phyloP scores from a whole-genome alignment of 2,113 vertebrate genomes.

The Hippocampus abdominalis region DNA sequence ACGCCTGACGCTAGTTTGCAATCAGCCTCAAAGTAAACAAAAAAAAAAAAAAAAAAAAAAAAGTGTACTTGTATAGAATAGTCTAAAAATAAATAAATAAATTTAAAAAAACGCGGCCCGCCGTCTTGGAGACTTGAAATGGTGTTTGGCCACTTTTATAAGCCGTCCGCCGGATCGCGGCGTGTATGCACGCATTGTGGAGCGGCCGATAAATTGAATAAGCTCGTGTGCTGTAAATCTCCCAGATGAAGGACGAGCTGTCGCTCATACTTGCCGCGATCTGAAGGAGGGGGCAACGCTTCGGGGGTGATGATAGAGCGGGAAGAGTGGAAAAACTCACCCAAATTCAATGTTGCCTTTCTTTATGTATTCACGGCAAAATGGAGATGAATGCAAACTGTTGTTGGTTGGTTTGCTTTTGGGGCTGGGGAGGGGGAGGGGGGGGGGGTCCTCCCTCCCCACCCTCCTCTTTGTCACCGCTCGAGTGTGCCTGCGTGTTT shows the following conservation, averaged over 20 bases:
- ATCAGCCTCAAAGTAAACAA: constrained; percentile 68
- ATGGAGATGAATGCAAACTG: constrained; percentile 1
- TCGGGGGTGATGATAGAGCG: constrained; percentile 30
- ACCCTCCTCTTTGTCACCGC: background rate
- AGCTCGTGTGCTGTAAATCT: constrained; percentile 65
- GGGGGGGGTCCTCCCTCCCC: too few species aligned
- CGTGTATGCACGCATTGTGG: constrained; percentile 48
- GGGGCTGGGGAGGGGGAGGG: background rate
- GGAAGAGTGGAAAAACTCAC: constrained; percentile 27
- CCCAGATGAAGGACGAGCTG: constrained; percentile 65
- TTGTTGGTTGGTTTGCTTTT: background rate
- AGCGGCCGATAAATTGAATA: constrained; percentile 63
- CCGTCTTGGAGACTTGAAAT: constrained; percentile 39
- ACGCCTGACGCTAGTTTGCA: constrained; percentile 67
- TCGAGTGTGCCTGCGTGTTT: background rate
- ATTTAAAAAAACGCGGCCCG: constrained; percentile 6
- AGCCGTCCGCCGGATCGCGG: constrained; percentile 20
- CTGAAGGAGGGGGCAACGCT: constrained; percentile 46
- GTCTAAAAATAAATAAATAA: background rate
- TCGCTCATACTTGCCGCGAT: constrained; percentile 51
- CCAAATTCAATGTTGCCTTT: constrained; percentile 1
- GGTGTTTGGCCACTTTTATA: constrained; percentile 38
- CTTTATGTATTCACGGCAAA: background rate
- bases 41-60: constrained; percentile 61
- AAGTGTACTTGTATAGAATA: constrained; percentile 50